Evolutionary conservation across 2,888 invertebrate species (phyloP).

Genomic region (Apantesis nais): DNA sequence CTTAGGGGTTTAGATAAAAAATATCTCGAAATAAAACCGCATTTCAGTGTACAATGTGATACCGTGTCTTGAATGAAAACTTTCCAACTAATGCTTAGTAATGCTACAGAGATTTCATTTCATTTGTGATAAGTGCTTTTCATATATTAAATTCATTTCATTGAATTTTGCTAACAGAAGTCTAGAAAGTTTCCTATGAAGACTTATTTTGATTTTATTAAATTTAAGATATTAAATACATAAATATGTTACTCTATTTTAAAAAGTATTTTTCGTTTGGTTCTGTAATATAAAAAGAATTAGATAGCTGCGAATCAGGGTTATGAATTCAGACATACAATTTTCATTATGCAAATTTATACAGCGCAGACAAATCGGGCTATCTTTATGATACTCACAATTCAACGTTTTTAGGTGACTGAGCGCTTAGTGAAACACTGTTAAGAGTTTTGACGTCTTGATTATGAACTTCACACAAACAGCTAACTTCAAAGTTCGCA

Average conservation of each 20-base stretch:
- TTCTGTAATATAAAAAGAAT: neutral
- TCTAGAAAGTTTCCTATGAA: neutral
- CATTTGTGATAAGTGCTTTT: neutral
- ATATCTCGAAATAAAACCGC: constrained; percentile 27
- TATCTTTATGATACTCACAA: constrained; percentile 49
- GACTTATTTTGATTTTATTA: neutral
- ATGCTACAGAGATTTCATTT: constrained; percentile 14
- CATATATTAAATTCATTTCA: neutral
- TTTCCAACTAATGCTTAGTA: constrained; percentile 3
- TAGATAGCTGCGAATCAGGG: constrained; percentile 15
- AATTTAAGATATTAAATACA: neutral
- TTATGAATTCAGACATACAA: constrained; percentile 28
- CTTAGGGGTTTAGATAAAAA: constrained; percentile 22
- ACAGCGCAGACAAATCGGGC: constrained; percentile 48
- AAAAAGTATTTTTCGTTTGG: neutral
- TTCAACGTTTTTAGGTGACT: constrained; percentile 40
- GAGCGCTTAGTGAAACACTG: constrained; percentile 37
- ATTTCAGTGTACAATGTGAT: constrained; percentile 23
- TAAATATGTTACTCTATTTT: neutral
- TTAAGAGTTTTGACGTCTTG: constrained; percentile 34
- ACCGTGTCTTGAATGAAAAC: constrained; percentile 24
- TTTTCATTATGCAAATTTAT: constrained; percentile 41
- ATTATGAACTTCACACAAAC: constrained; percentile 37
- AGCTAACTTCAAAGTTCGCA: constrained; percentile 26
- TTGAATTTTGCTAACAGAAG: neutral